Percentiles rank a stretch among this genome's conserved stretches.
Conservation (phyloP, 1,140 invertebrate genomes). For the Holotrichia oblita region DNA sequence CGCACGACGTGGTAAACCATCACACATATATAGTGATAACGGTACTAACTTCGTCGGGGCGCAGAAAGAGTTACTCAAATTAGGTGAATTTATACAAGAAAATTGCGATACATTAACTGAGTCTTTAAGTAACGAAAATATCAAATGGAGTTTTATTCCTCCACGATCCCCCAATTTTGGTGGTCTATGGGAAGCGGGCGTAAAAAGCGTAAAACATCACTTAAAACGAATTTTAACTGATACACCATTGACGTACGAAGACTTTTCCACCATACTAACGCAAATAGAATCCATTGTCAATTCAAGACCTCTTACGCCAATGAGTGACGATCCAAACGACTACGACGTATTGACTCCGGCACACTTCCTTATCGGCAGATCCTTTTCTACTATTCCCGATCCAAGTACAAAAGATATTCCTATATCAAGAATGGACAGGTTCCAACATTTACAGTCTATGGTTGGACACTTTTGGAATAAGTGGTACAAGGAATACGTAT, state of each 20-base stretch:
- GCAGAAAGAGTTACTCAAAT: neutral
- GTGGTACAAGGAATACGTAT: no score
- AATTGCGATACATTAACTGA: neutral
- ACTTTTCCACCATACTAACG: neutral
- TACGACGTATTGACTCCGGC: neutral
- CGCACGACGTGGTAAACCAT: neutral
- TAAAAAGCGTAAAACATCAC: neutral
- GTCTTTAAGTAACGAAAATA: neutral
- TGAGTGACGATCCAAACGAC: neutral
- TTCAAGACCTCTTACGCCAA: slow-evolving; percentile 17
- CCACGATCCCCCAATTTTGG: slow-evolving; percentile 3
- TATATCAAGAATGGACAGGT: neutral
- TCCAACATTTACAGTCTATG: neutral
- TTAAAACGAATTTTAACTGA: slow-evolving; percentile 17
- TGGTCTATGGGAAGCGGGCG: slow-evolving; percentile 9
- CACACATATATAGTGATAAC: slow-evolving; percentile 11
- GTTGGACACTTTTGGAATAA: no score
- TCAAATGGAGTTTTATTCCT: slow-evolving; percentile 12
- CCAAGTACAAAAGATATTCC: neutral
- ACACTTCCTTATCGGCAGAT: slow-evolving; percentile 1
- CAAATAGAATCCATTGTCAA: slow-evolving; percentile 30
- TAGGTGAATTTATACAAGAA: neutral
- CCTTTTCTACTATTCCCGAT: neutral
- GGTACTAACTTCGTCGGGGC: slow-evolving; percentile 28
- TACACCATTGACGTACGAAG: neutral